phyloP scores from a whole-genome alignment of 2,113 vertebrate species.

The Carassius auratus region DNA sequence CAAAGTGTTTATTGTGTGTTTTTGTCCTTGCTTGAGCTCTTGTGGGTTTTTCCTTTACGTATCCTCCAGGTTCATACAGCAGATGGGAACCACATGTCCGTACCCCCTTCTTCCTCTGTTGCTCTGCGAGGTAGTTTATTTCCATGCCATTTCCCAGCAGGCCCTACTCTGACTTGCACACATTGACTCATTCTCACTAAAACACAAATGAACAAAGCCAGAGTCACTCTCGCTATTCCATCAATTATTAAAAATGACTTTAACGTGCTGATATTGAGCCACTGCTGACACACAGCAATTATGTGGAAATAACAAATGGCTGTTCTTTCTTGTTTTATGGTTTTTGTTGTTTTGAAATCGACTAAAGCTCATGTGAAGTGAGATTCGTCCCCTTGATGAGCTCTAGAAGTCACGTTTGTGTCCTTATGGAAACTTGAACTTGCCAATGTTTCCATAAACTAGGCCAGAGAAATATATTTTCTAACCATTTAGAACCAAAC shows the following conservation, averaged over 20 bases:
- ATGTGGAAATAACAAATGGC: not conserved
- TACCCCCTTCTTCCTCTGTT: constrained; percentile 37
- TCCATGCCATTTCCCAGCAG: constrained; percentile 52
- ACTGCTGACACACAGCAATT: not conserved
- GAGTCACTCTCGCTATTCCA: constrained; percentile 43
- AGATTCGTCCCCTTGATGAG: not conserved
- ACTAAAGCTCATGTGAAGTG: not conserved
- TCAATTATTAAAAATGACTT: constrained; percentile 32
- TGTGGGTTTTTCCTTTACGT: constrained; percentile 43
- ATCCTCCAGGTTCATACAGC: constrained; percentile 53
- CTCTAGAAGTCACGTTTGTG: not conserved
- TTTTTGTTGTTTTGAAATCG: not conserved
- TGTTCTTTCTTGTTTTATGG: not conserved
- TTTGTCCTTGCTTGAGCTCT: constrained; percentile 35
- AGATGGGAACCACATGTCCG: constrained; percentile 58
- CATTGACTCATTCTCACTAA: constrained; percentile 43
- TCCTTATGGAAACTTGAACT: not conserved
- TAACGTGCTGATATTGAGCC: constrained; percentile 9
- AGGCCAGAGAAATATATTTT: not conserved
- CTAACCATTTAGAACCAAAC: not conserved
- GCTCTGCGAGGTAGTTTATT: constrained; percentile 30
- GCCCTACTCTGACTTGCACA: constrained; percentile 13
- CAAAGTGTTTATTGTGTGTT: not conserved
- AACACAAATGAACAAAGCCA: constrained; percentile 16
- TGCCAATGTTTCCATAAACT: not conserved